Evolutionary conservation across 2,888 invertebrate genomes (phyloP), one percentile per base, ranked within the genome.

Genomic region (Dasypogon diadema): DNA sequence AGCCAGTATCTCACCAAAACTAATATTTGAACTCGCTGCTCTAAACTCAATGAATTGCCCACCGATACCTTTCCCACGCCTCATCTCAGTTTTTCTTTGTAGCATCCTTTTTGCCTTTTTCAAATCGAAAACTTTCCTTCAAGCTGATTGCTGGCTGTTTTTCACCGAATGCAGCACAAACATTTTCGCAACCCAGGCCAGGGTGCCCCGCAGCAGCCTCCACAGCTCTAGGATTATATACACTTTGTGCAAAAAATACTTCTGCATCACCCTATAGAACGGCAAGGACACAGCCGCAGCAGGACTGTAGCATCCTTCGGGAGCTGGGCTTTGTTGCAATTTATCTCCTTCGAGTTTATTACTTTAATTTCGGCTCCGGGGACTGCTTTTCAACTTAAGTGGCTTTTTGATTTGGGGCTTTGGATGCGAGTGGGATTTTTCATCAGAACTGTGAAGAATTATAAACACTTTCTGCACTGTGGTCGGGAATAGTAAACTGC

Each of bases 281-380:
- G 5, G 18, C 5, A 21, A 21, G 16, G 54, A 14, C 14, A 5
- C 21, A 18, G 48, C 16, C n/a, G 48, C 34, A 6, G 2, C 65
- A 22, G 6, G 48, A n/a, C 2, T 12, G 21, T 12, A 55, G 21
- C 55, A 12, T 6, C 56, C 26, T 26, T n/a, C 1, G 2, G 24
- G 26, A 21, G 51, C 18, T 4, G n/a, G 22, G 42, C 42, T 46
- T n/a, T 51, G 51, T 26, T 26, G 51, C 18, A 34, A 70, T 54
- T 70, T 70, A 70, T 54, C 70, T 70, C 34, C 54, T 70, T 54
- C 70, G 18, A 34, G 54, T 54, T 70, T 70, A 70, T 70, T 70
- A 70, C 70, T 70, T 70, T 54, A 70, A 70, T 70, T 54, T 54
- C 34, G 42, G 51, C 30, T 30, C 21, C 4, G 14, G 24, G 70